Base-by-base conservation (phyloP, 2,888 invertebrate species). In the Acholoe squamosa region DNA sequence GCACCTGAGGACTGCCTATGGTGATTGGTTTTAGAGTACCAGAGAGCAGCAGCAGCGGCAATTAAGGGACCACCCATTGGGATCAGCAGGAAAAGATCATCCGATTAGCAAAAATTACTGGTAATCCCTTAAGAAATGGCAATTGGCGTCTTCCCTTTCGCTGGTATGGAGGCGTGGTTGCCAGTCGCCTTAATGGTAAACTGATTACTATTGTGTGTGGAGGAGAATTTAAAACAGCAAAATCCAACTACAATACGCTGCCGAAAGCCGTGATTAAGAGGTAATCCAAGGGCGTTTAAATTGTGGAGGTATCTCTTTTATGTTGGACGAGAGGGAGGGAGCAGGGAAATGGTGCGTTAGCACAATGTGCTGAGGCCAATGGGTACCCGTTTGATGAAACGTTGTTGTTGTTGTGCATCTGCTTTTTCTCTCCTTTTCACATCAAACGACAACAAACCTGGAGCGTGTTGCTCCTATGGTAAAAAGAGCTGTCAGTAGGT, bases 281-380 rank as follows among this genome's bases (percentile, higher is more conserved):
- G 80, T 43, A 80, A 80, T 80, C 10, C 19, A 16, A 80, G 33
- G 80, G 34, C 34, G 80, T 43, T 80, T 80, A 80, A 43, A 25
- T 14, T 16, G 22, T 33, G 61, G 54, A 7, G 43, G 43, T 61
- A 3, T 61, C 14, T n/a, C 19, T 61, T 14, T 33, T 80, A 7
- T 22, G 77, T 25, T 80, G 33, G 7, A 71, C 71, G 25, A 28
- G 25, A 3, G 19, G 22, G 61, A 61, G 61, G 43, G 43, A 43
- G 43, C 43, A 43, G 3, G 43, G 10, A 43, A 43, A 43, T 7
- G 43, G 43, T n/a, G n/a, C n/a, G n/a, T n/a, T 43, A 43, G 43
- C 10, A 7, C 3, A 43, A 43, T 43, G 43, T 43, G 43, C 43
- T 43, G 43, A 10, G 10, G 5, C 43, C 43, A 43, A 43, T 43